These are phyloP conservation scores for Bombycilla garrulus DNA, from an alignment of 2,113 vertebrate species.

Conservation along the genomic window DNA sequence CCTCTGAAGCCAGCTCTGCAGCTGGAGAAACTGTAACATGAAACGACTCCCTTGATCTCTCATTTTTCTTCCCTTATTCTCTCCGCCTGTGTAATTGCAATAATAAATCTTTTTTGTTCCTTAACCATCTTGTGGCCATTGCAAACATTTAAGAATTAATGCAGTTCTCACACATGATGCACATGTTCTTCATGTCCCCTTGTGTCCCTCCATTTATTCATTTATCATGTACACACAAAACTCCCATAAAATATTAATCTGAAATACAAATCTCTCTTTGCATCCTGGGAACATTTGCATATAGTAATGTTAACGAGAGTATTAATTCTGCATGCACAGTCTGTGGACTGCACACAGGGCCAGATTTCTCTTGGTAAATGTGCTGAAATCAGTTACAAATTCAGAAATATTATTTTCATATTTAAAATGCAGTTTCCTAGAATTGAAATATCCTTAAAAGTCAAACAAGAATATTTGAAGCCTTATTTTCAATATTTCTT, in stretches of 20 bases:
- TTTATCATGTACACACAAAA: constrained; percentile 57
- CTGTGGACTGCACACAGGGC: constrained; percentile 5
- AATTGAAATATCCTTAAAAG: neutral
- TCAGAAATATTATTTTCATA: neutral
- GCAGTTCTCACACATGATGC: constrained; percentile 32
- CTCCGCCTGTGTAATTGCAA: constrained; percentile 43
- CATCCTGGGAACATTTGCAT: constrained; percentile 53
- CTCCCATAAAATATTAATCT: constrained; percentile 65
- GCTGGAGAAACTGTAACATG: constrained; percentile 32
- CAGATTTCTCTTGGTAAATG: neutral
- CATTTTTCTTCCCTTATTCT: constrained; percentile 39
- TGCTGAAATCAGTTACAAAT: neutral
- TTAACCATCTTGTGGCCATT: constrained; percentile 48
- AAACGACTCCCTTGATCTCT: constrained; percentile 48
- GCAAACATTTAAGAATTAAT: constrained; percentile 62
- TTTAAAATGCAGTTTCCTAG: neutral
- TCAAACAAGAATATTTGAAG: neutral
- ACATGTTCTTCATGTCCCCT: constrained; percentile 47
- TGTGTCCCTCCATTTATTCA: constrained; percentile 60
- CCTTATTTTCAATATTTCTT: neutral
- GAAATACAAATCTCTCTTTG: constrained; percentile 57
- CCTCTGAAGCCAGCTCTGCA: constrained; percentile 22
- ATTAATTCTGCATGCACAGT: constrained; percentile 56
- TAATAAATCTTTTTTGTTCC: constrained; percentile 52
- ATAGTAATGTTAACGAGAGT: constrained; percentile 52